These are phyloP conservation scores for Philaethria dido DNA, from an alignment of 2,888 invertebrate species.

Conservation along the genomic window DNA sequence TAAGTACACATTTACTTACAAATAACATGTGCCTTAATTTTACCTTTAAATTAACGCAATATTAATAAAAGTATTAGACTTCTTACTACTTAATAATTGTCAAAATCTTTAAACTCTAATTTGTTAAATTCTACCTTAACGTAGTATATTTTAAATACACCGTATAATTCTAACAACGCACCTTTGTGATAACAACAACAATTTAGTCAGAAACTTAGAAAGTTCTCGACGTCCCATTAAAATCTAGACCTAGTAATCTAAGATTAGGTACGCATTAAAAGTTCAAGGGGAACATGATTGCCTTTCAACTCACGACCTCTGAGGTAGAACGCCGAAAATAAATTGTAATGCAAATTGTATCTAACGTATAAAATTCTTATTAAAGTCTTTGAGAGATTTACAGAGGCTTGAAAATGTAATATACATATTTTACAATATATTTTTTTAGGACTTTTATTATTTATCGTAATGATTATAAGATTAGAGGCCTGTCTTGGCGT, in stretches of 20 bases:
- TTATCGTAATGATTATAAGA: too few relatives aligned
- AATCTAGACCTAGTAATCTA: conserved; percentile 9
- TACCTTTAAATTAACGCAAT: too few relatives aligned
- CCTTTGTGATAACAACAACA: neutral
- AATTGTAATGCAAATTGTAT: conserved; percentile 8
- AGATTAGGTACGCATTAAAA: conserved; percentile 20
- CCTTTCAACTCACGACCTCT: conserved; percentile 23
- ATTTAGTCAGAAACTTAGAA: neutral
- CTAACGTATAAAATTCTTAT: neutral
- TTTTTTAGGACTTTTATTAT: too few relatives aligned
- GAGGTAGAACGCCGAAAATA: conserved; percentile 18
- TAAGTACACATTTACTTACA: too few relatives aligned
- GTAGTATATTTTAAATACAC: neutral
- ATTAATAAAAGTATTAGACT: too few relatives aligned
- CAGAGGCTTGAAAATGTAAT: neutral
- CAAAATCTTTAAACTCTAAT: too few relatives aligned
- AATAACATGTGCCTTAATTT: too few relatives aligned
- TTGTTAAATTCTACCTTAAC: too few relatives aligned
- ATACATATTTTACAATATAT: neutral
- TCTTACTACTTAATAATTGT: too few relatives aligned
- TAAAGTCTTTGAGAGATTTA: conserved; percentile 1
- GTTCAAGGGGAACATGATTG: conserved; percentile 19
- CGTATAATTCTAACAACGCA: neutral
- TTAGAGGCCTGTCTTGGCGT: too few relatives aligned
- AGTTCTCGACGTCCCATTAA: neutral